phyloP scores from a whole-genome alignment of 2,797 vertebrate species.

The Hapalemur alaotrensis region DNA sequence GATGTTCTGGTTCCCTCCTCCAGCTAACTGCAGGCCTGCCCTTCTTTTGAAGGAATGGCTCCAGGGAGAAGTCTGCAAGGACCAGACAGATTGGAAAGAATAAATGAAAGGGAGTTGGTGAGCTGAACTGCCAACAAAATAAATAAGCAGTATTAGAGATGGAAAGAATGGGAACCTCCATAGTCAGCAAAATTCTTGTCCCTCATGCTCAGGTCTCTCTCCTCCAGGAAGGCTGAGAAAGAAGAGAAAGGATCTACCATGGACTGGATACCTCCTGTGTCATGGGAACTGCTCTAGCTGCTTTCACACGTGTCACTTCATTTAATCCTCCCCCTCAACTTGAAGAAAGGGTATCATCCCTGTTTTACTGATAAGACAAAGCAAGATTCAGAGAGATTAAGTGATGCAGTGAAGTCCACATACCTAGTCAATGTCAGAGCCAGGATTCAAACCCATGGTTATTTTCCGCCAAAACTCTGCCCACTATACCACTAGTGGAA shows the following conservation, averaged over 20 bases:
- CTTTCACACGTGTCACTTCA: background rate
- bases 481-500: background rate
- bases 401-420: background rate
- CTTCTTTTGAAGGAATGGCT: background rate
- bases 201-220: background rate
- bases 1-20: background rate
- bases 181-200: background rate
- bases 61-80: background rate
- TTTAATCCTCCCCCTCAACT: background rate
- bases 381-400: slow-evolving; percentile 26
- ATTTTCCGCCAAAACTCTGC: background rate
- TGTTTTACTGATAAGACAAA: background rate
- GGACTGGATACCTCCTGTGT: background rate
- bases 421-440: background rate
- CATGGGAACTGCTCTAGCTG: background rate
- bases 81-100: background rate
- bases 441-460: background rate
- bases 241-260: background rate
- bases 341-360: background rate
- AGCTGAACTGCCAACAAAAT: background rate
- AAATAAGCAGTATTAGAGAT: slow-evolving; percentile 21
- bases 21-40: background rate
- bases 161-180: background rate
- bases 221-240: background rate
- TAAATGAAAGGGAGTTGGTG: background rate